Evolutionary conservation across 2,888 invertebrate genomes (phyloP).

Genomic region (Conus canariensis): DNA sequence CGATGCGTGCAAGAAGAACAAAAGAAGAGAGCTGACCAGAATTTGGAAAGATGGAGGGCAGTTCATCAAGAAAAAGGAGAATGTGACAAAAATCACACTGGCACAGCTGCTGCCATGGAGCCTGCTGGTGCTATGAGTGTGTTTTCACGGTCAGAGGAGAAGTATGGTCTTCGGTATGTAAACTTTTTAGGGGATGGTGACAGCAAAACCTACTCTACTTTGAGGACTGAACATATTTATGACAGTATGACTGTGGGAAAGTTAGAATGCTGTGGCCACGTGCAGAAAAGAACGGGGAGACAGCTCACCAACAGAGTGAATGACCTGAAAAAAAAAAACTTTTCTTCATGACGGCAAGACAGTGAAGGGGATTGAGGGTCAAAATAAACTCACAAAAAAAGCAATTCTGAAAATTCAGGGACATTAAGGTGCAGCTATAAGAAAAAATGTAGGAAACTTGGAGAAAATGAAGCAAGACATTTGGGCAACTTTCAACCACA

Average conservation of each 20-base stretch:
- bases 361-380: too few species aligned
- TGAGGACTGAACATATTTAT: background rate
- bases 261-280: constrained; percentile 3
- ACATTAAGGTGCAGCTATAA: constrained; percentile 41
- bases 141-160: too few species aligned
- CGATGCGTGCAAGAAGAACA: too few species aligned
- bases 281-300: background rate
- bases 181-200: too few species aligned
- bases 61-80: too few species aligned
- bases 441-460: constrained; percentile 30
- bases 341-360: too few species aligned
- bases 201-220: background rate
- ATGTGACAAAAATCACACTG: too few species aligned
- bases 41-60: too few species aligned
- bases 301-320: background rate
- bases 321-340: background rate
- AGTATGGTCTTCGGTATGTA: too few species aligned
- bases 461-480: constrained; percentile 22
- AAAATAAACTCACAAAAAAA: background rate
- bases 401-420: constrained; percentile 34
- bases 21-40: too few species aligned
- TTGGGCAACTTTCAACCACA: constrained; percentile 37
- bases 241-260: background rate
- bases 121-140: too few species aligned
- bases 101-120: too few species aligned